Evolutionary conservation across 2,797 vertebrate genomes (phyloP), one percentile per base, ranked within the genome.

Genomic region (Avahi laniger): DNA sequence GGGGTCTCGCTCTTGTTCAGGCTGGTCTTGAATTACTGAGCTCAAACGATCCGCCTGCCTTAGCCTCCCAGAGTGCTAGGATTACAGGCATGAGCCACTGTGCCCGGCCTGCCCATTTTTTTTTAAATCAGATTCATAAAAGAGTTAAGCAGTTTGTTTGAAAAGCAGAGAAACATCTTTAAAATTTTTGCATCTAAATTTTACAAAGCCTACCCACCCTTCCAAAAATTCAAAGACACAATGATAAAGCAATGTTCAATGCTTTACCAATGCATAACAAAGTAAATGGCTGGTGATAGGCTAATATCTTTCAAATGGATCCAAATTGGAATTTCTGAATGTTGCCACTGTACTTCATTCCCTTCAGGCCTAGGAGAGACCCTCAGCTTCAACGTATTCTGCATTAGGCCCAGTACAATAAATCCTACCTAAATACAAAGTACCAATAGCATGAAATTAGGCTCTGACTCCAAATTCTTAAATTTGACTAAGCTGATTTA

Each of bases 101-200:
- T 7, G 43, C 43, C 7, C 7, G 43, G 43, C 43, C 43, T 7
- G 43, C 43, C 43, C 43, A 43, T 38, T 20, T 11, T 11, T n/a
- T 28, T 20, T 4, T 4, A 90, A 88, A 24, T 41, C 81, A 0
- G 5, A 87, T 72, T 95, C 43, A 24, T 50, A 83, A 93, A 57
- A 63, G 59, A 89, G 33, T 54, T 54, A 88, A 88, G 48, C 15
- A 24, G 35, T 85, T 86, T 91, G 17, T 94, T 84, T 93, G 48
- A 93, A 96, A 96, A 89, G 43, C 76, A 93, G 91, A 89, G 26
- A 91, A 93, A 75, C 0, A 52, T 46, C 7, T 72, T 88, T n/a
- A n/a, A 79, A 87, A 93, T 33, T 81, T 86, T 88, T 63, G 59
- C 28, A 72, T 73, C 54, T 43, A 35, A 76, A 82, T 83, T 89